Percentiles rank a stretch among this genome's conserved stretches.
These are phyloP conservation scores for Halcyon malimbica DNA, from an alignment of 2,113 vertebrate species.

Conservation along the genomic window DNA sequence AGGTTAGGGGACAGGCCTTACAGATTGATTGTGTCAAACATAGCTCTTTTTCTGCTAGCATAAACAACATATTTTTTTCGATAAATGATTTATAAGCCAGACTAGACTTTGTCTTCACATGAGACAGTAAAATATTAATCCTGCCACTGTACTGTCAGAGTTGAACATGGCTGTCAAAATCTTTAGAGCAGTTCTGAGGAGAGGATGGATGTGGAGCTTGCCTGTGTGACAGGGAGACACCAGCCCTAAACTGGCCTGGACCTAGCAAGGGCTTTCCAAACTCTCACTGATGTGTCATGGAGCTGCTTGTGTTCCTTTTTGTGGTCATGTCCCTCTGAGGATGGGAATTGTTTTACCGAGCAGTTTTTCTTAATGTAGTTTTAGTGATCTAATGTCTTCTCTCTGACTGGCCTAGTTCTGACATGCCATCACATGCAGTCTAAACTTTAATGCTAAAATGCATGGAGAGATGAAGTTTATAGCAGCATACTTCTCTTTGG, in stretches of 20 bases:
- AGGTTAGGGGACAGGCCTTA: background rate
- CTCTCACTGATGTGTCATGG: background rate
- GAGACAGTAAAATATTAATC: constrained; percentile 6
- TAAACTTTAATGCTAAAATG: background rate
- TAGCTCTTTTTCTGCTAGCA: background rate
- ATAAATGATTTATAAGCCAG: background rate
- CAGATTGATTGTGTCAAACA: background rate
- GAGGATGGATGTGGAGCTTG: fast-evolving
- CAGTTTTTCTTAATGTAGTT: background rate
- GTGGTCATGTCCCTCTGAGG: background rate
- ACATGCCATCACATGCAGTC: background rate
- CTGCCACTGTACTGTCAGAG: background rate
- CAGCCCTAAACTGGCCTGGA: background rate
- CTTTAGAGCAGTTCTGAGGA: background rate
- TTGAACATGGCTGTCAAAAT: background rate
- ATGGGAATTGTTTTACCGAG: background rate
- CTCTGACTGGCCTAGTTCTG: background rate
- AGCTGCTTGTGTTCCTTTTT: fast-evolving
- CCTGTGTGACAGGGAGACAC: background rate
- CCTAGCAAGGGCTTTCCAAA: background rate
- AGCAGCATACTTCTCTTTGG: background rate
- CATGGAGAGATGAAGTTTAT: background rate
- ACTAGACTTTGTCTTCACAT: background rate
- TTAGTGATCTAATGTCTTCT: background rate
- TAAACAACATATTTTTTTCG: background rate